Evolutionary conservation across 2,797 vertebrate genomes (phyloP).

Genomic region (Rhynchonycteris naso): DNA sequence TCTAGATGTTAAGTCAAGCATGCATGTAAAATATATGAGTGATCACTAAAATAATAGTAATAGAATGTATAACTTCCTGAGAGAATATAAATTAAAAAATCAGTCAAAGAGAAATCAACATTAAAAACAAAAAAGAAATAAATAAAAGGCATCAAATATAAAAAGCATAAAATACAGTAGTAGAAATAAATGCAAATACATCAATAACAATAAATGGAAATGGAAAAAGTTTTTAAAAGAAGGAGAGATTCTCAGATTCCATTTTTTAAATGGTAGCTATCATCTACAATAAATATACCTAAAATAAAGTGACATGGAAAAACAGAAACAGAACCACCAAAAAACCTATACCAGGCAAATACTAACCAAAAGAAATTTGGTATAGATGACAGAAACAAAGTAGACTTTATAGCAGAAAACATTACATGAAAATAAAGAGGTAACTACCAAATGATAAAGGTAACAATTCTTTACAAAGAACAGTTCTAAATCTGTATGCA

Average conservation of each 20-base stretch:
- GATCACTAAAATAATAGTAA: background rate
- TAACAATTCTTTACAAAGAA: constrained; percentile 9
- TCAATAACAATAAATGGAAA: background rate
- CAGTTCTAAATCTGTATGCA: background rate
- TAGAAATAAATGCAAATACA: background rate
- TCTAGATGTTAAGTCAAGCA: background rate
- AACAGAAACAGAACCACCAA: background rate
- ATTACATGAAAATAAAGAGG: constrained; percentile 16
- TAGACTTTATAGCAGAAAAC: background rate
- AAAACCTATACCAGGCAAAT: background rate
- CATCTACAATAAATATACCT: background rate
- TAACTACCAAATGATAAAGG: constrained; percentile 5
- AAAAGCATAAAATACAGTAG: background rate
- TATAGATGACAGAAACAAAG: background rate
- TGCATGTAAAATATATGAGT: background rate
- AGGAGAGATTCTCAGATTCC: background rate
- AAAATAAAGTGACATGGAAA: background rate
- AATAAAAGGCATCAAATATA: background rate
- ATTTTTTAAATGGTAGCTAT: background rate
- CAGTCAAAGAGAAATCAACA: background rate
- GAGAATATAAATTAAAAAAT: background rate
- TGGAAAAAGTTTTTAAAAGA: background rate
- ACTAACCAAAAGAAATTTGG: background rate
- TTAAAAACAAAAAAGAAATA: background rate
- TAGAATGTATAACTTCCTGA: background rate